These are phyloP conservation scores for Mastomys natalensis DNA, from an alignment of 2,113 vertebrate genomes.

Conservation along the genomic window DNA sequence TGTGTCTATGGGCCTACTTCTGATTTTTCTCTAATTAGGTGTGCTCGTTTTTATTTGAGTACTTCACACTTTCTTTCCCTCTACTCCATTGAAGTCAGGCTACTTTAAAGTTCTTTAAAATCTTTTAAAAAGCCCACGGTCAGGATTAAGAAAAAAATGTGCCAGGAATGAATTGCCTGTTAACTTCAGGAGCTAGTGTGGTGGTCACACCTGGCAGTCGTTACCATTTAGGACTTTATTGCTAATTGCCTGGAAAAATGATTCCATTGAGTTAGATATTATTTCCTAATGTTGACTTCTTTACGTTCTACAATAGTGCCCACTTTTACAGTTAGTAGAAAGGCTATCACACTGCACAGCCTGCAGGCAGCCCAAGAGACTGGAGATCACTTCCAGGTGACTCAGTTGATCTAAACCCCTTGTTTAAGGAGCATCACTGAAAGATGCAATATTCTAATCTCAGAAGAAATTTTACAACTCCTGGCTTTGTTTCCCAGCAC, in stretches of 20 bases:
- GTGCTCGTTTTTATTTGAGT: constrained; percentile 26
- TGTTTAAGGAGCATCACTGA: not conserved
- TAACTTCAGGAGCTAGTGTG: not conserved
- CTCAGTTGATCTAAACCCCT: not conserved
- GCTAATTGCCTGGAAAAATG: constrained; percentile 47
- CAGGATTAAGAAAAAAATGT: not conserved
- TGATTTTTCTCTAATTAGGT: not conserved
- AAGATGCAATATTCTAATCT: not conserved
- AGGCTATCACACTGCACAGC: not conserved
- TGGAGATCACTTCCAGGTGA: not conserved
- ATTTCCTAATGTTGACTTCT: constrained; percentile 53
- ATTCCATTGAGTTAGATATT: constrained; percentile 32
- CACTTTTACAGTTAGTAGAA: not conserved
- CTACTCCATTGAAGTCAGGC: not conserved
- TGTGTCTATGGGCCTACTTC: not conserved
- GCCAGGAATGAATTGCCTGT: not conserved
- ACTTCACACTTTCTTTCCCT: constrained; percentile 35
- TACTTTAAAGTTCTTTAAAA: not conserved
- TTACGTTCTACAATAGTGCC: not conserved
- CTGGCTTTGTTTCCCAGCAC: not conserved
- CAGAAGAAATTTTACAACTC: not conserved
- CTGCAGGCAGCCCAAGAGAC: not conserved
- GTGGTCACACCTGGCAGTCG: not conserved
- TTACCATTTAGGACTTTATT: not conserved
- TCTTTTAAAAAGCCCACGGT: not conserved